Evolutionary conservation across 2,113 vertebrate genomes (phyloP), one percentile per base, ranked within the genome.

Genomic region (Lethenteron reissneri): DNA sequence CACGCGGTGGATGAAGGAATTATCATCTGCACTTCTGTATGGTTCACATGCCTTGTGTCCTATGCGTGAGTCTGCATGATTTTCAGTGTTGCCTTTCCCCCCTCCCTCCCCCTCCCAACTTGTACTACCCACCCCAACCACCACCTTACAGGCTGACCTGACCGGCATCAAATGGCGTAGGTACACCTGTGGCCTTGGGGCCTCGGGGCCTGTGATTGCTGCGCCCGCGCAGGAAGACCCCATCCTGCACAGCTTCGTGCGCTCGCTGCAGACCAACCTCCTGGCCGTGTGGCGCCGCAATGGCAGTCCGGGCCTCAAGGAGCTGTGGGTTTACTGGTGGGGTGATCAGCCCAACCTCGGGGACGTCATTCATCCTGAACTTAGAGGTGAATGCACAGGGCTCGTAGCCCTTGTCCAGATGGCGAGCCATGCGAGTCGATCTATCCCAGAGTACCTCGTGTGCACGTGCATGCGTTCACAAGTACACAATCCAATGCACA

Each of bases 261-360:
- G 87, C 78, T 97, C 92, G 74, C 81, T 97, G 41, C 92, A 89
- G 81, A 87, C 90, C 83, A 95, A 97, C 78, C 81, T 97, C 82
- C 85, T 97, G 21, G 95, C 91, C 19, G 92, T 97, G 56, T 97
- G 92, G 92, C 85, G 92, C 19, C 89, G 92, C 2, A 89, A 91
- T 14, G 85, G 89, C 82, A 90, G 86, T 76, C 92, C 92, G 2
- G 82, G 84, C 9, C 80, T 81, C 79, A 97, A 95, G 81, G 90
- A 97, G 71, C 84, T 97, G 41, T 97, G 92, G 92, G 91, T 97
- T 82, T 97, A 95, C 85, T 97, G 92, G 92, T 97, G 92, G 92
- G 92, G 92, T 9, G 92, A 97, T 0, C 88, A 95, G 72, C 90
- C 90, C 71, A 90, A 92, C 77, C 84, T 97, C 14, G 82, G 83